Percentiles rank a stretch among this genome's conserved stretches.
Evolutionary conservation across 2,888 invertebrate species (phyloP).

Genomic region (Cephus pygmeus): DNA sequence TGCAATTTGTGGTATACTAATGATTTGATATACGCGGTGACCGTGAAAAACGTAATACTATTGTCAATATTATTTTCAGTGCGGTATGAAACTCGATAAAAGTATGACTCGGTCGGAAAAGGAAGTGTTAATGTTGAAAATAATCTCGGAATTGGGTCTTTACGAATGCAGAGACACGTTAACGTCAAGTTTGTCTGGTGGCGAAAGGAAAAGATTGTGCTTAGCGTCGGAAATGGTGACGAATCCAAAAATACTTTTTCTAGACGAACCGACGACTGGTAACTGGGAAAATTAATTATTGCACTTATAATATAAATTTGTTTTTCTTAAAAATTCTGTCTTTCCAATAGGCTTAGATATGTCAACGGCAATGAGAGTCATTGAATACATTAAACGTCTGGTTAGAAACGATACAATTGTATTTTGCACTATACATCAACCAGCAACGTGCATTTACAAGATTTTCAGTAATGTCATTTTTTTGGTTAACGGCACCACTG

Average conservation of each 20-base stretch:
- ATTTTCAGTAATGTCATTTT: conserved; percentile 67
- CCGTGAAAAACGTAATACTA: background rate
- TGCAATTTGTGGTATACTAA: conserved; percentile 73
- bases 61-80: conserved; percentile 25
- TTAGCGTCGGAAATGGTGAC: conserved; percentile 66
- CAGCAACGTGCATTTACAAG: conserved; percentile 67
- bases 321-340: conserved; percentile 69
- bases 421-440: conserved; percentile 71
- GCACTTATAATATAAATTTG: conserved; percentile 57
- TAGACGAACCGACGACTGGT: conserved; percentile 51
- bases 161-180: conserved; percentile 57
- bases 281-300: background rate
- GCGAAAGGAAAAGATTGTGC: conserved; percentile 71
- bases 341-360: conserved; percentile 69
- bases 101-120: conserved; percentile 15
- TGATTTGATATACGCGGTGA: background rate
- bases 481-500: conserved; percentile 68
- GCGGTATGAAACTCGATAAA: conserved; percentile 37
- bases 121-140: conserved; percentile 21
- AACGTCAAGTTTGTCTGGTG: conserved; percentile 71
- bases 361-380: conserved; percentile 70
- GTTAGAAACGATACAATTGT: conserved; percentile 67
- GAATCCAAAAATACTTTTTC: conserved; percentile 38
- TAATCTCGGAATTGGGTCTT: conserved; percentile 40
- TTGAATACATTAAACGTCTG: conserved; percentile 60